Base-by-base conservation (phyloP, 2,797 vertebrate species). In the Bryconaethiops microstoma region DNA sequence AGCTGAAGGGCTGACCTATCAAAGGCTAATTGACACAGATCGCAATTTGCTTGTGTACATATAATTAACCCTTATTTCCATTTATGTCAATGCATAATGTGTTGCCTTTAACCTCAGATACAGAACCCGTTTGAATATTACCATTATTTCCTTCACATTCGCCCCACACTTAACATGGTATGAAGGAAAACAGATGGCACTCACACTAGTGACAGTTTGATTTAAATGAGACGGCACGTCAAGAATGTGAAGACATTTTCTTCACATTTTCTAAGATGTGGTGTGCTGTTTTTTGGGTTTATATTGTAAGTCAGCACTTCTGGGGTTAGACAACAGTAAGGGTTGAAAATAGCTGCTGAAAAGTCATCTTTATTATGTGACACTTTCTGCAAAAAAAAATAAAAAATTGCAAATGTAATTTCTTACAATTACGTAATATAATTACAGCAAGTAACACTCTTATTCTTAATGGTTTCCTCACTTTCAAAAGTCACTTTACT, bases 121-220 rank as follows among this genome's bases (percentile, higher is more conserved):
- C 52, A 25, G 6, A 13, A 21, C 17, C 13, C 14, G 4, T 45
- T 35, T 68, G 45, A 64, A 55, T 21, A 21, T 17, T 9, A 23
- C 63, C 5, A 21, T 62, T 65, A 25, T 69, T 60, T 57, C 85
- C 82, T 90, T 81, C 16, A 83, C 87, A 86, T 16, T 7, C 78
- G 92, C 91, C 88, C 89, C 87, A 79, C 29, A 16, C 82, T 84
- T 50, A 8, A 16, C 25, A 2, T 29, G 10, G 7, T 13, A 10
- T 42, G 7, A 8, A 65, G 19, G 4, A 42, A 39, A 23, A 14
- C 29, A 42, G 35, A n/a, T 2, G 12, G 52, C 13, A 17, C n/a
- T 57, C 1, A 21, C 19, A 8, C 17, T 21, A 6, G 40, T 29
- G 52, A 29, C 5, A 54, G 54, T 35, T 19, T 39, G 42, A 45